These are phyloP conservation scores for Heliothis virescens DNA, from an alignment of 1,140 invertebrate species.

Conservation along the genomic window DNA sequence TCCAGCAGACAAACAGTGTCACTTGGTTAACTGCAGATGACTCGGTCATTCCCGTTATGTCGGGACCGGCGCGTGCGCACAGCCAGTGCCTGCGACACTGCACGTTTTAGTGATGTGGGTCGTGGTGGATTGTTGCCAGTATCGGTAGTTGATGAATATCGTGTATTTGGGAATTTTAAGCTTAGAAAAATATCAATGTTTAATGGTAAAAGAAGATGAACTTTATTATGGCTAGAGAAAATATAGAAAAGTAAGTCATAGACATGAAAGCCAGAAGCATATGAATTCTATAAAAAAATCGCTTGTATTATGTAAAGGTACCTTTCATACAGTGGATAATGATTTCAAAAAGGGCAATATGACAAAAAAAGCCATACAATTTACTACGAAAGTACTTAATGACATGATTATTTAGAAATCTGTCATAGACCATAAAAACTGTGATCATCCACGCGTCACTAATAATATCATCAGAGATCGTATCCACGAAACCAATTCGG, in stretches of 20 bases:
- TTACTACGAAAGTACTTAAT: background rate
- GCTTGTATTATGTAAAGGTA: no score
- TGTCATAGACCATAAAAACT: background rate
- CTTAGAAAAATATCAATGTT: no score
- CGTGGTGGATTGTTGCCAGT: background rate
- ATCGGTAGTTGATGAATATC: no score
- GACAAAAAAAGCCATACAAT: no score
- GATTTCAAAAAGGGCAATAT: no score
- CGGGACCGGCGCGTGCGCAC: conserved; percentile 10
- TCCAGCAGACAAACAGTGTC: conserved; percentile 7
- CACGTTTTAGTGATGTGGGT: background rate
- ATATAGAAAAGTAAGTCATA: no score
- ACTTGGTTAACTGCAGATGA: conserved; percentile 19
- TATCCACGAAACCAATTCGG: background rate
- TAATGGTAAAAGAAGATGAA: no score
- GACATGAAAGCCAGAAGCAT: no score
- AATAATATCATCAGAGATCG: conserved; percentile 5
- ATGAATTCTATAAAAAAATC: no score
- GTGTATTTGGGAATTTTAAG: no score
- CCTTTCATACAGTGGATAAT: no score
- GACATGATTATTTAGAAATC: background rate
- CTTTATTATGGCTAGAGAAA: no score
- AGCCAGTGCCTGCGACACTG: background rate
- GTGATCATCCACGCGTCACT: conserved; percentile 13
- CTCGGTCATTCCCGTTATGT: conserved; percentile 7